Conservation (phyloP, 1,140 invertebrate genomes). For the Cydia pomonella region DNA sequence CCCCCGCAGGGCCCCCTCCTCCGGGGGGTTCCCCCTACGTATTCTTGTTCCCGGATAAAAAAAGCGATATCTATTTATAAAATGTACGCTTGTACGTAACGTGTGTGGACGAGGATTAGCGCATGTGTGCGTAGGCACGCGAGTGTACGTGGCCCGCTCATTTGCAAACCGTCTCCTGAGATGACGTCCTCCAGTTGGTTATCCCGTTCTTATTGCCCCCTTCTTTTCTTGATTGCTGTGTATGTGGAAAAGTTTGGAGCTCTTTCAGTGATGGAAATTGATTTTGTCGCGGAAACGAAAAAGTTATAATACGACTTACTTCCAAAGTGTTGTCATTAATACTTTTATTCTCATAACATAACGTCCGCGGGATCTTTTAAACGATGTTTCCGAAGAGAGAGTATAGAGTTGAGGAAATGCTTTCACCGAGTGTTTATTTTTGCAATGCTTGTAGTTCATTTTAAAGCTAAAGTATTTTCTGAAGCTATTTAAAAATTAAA, state of each 20-base stretch:
- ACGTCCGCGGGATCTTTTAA: slow-evolving; percentile 17
- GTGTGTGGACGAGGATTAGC: slow-evolving; percentile 67
- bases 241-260: slow-evolving; percentile 70
- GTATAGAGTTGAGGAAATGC: slow-evolving; percentile 5
- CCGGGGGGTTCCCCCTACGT: slow-evolving; percentile 65
- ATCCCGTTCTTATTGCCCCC: slow-evolving; percentile 77
- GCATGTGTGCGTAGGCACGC: slow-evolving; percentile 55
- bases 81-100: slow-evolving; percentile 68
- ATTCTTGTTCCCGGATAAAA: slow-evolving; percentile 78
- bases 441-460: slow-evolving; percentile 13
- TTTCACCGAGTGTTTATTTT: not conserved
- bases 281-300: slow-evolving; percentile 63
- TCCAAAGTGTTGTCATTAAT: slow-evolving; percentile 35
- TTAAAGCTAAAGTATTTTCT: slow-evolving; percentile 37
- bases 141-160: slow-evolving; percentile 70
- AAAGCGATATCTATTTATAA: slow-evolving; percentile 80
- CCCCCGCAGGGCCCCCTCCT: slow-evolving; percentile 67
- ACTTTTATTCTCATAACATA: slow-evolving; percentile 29
- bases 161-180: slow-evolving; percentile 80
- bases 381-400: not conserved
- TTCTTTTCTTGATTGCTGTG: slow-evolving; percentile 73
- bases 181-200: slow-evolving; percentile 75
- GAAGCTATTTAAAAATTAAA: slow-evolving; percentile 47
- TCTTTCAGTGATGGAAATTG: slow-evolving; percentile 64
- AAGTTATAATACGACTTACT: slow-evolving; percentile 61